Evolutionary conservation across 2,888 invertebrate genomes (phyloP), one percentile per base, ranked within the genome.

Genomic region (Oligia latruncula): DNA sequence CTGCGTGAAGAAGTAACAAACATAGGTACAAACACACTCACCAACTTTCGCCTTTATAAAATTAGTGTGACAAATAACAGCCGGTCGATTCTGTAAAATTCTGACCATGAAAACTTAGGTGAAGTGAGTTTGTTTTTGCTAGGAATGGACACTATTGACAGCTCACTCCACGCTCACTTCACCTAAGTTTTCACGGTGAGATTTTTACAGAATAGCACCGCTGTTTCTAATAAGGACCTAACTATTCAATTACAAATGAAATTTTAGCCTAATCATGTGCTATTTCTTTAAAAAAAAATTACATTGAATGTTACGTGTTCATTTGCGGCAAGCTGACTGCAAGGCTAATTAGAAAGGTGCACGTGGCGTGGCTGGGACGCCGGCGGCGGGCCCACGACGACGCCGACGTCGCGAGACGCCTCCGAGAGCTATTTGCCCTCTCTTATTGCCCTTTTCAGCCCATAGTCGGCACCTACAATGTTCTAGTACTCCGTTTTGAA

Each of bases 291-390:
- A 49, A 75, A 70, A 52, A 72, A 74, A 74, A 52, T 71, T 55
- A 65, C 74, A 71, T 82, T 82, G 74, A 72, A 78, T 84, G 78
- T 75, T 52, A 73, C 64, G 43, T 78, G 71, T 77, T 75, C 66
- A 77, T 85, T 83, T 78, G 77, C 55, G 62, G 79, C 60, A 78
- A 77, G 75, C 82, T 81, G 66, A 71, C 71, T 80, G 89, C 87
- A 88, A 87, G 91, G 92, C 93, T 95, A 95, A 95, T 95, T 95
- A 95, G 93, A 93, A 93, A 88, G 87, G 90, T 90, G 78, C 80
- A 82, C 74, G 80, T 71, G 76, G 88, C 90, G 85, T 87, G 87
- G 85, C 84, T 84, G 88, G 85, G 83, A 77, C 81, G 88, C 64
- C 74, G 78, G 29, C 29, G 29, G 78, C 81, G 84, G 81, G 82